A percentile compares a stretch with the other conserved stretches of the same genome.
These are phyloP conservation scores for Bettongia penicillata DNA, from an alignment of 2,113 vertebrate genomes.

Conservation along the genomic window DNA sequence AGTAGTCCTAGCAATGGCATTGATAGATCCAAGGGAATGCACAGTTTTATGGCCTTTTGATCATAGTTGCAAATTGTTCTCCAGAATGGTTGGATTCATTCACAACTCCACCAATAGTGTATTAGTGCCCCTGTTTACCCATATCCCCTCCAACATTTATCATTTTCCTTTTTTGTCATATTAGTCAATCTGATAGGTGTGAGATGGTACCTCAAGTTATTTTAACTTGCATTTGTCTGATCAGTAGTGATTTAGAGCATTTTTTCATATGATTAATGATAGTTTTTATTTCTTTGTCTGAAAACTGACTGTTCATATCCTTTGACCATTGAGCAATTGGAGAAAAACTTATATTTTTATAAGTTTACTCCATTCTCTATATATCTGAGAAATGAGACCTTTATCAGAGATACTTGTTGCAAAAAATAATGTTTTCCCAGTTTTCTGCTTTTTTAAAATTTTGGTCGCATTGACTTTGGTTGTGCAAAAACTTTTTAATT, in stretches of 20 bases:
- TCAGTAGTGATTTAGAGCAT: neutral
- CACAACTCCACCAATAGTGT: neutral
- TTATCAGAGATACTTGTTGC: neutral
- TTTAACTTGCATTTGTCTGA: slow-evolving; percentile 28
- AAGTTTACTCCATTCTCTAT: slow-evolving; percentile 20
- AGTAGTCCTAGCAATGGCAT: too few relatives aligned
- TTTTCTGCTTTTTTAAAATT: too few relatives aligned
- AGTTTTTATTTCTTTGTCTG: neutral
- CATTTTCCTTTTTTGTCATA: neutral
- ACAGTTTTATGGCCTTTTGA: too few relatives aligned
- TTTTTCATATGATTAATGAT: slow-evolving; percentile 1
- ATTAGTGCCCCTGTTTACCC: neutral
- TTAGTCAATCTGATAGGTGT: slow-evolving; percentile 6
- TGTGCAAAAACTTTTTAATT: too few relatives aligned
- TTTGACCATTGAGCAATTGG: neutral
- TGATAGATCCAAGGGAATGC: too few relatives aligned
- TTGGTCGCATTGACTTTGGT: too few relatives aligned
- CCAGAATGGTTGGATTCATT: slow-evolving; percentile 1
- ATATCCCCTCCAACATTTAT: neutral
- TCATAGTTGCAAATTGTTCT: neutral
- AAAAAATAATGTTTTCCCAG: too few relatives aligned
- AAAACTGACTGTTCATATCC: neutral
- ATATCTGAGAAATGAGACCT: slow-evolving; percentile 8
- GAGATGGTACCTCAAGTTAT: neutral
- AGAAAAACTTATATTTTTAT: neutral